Base-by-base conservation (phyloP, 2,888 invertebrate genomes). In the Cerastoderma edule region DNA sequence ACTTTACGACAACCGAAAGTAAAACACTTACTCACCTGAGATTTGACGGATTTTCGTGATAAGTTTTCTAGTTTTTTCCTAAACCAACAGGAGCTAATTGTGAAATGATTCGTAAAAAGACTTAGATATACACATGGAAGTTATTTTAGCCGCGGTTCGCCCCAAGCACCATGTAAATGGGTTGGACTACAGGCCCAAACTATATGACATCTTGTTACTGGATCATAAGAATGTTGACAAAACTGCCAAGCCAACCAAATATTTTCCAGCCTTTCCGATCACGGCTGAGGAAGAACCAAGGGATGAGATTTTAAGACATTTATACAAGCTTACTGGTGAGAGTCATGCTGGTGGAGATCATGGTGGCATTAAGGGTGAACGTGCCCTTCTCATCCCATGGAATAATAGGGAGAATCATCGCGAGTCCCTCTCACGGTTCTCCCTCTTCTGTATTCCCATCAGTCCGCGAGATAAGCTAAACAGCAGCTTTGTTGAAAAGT, bases 281-380 rank as follows among this genome's bases (percentile, higher is more conserved):
- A 85, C 85, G 8, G 74, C 76, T 39, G 89, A 90, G 16, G 87
- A 87, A 28, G 90, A 91, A 56, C 88, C 89, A 0, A 72, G 88
- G 22, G 90, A 90, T 66, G 78, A 86, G n/a, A 88, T 90, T 53
- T 78, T 88, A 30, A 83, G 83, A 8, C 83, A 87, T 63, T 77
- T 91, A 60, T 88, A 88, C 72, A 78, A 79, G 19, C 75, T 90
- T 13, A 90, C 90, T 5, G 89, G 89, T 22, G n/a, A n/a, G n/a
- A 77, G 77, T 16, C 73, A 89, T 13, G 90, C 89, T 4, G 89
- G 89, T 30, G 88, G 80, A 8, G 86, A 88, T 19, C 82, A 84
- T 78, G 87, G 84, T 2, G 89, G 90, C 6, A 85, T 91, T 24
- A 90, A 89, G 84, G 90, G 90, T 85, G 90, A 90, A 64, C 73